Conservation (phyloP, 2,113 vertebrate species). For the Emydura subglobosa region DNA sequence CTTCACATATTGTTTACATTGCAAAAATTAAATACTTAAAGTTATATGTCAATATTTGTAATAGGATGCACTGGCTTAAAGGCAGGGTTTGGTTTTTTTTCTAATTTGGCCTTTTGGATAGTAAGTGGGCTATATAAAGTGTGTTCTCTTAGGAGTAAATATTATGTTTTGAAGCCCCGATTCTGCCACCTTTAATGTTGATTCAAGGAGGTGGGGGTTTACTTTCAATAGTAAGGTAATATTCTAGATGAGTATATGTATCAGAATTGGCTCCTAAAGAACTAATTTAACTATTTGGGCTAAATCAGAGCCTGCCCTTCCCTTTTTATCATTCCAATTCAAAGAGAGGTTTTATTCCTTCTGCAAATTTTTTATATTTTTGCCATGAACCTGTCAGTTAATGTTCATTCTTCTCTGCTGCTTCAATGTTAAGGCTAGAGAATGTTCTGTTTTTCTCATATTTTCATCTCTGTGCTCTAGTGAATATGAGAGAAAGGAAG, state of each 20-base stretch:
- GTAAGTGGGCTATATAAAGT: not conserved
- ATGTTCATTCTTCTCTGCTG: slow-evolving; percentile 32
- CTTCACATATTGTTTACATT: not conserved
- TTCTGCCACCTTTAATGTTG: not conserved
- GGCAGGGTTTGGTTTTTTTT: not conserved
- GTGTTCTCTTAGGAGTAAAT: not conserved
- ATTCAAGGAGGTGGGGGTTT: not conserved
- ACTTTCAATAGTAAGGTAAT: not conserved
- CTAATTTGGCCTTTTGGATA: not conserved
- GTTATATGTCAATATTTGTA: not conserved
- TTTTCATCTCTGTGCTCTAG: slow-evolving; percentile 42
- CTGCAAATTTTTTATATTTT: slow-evolving; percentile 36
- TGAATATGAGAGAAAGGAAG: slow-evolving; percentile 32
- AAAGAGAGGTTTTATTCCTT: slow-evolving; percentile 14
- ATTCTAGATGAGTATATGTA: not conserved
- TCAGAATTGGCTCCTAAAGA: not conserved
- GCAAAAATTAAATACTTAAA: not conserved
- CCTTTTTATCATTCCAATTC: not conserved
- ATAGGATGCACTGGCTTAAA: not conserved
- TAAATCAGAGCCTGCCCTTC: not conserved
- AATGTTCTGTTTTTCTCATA: slow-evolving; percentile 63
- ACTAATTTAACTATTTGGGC: not conserved
- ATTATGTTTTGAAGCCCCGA: not conserved
- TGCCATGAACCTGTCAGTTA: slow-evolving; percentile 38
- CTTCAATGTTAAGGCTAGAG: slow-evolving; percentile 10